These are phyloP conservation scores for Neolamprologus multifasciatus DNA, from an alignment of 2,797 vertebrate species.

Conservation along the genomic window DNA sequence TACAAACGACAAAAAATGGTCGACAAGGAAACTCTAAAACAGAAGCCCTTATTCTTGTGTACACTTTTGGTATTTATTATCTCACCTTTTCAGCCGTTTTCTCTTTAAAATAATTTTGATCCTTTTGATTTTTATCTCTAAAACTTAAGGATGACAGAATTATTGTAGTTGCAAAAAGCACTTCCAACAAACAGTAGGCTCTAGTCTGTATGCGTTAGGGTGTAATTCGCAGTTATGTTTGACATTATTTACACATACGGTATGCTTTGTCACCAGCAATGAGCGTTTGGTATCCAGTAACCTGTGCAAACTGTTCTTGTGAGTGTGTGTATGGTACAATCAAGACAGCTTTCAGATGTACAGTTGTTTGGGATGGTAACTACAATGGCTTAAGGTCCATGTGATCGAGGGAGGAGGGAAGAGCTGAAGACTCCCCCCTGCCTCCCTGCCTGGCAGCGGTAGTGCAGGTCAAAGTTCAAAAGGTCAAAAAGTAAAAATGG, in stretches of 20 bases:
- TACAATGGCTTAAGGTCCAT: constrained; percentile 76
- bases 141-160: constrained; percentile 59
- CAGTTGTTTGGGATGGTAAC: constrained; percentile 65
- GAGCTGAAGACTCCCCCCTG: constrained; percentile 22
- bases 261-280: constrained; percentile 17
- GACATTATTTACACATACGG: constrained; percentile 54
- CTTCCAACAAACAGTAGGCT: constrained; percentile 47
- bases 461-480: constrained; percentile 79
- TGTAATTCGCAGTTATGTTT: constrained; percentile 17
- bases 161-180: constrained; percentile 56
- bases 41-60: constrained; percentile 72
- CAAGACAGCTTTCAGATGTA: constrained; percentile 62
- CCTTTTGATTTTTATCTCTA: constrained; percentile 48
- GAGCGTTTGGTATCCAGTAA: constrained; percentile 32
- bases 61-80: constrained; percentile 69
- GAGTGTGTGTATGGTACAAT: constrained; percentile 54
- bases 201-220: constrained; percentile 44
- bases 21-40: constrained; percentile 41
- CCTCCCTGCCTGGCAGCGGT: constrained; percentile 70
- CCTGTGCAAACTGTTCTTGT: constrained; percentile 46
- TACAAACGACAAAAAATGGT: not conserved
- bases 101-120: constrained; percentile 53
- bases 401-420: constrained; percentile 50
- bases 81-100: constrained; percentile 27
- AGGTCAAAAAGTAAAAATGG: constrained; percentile 69